Conservation (phyloP, 92 coral and sea anemone genomes). For the Epizoanthus fatuus region DNA sequence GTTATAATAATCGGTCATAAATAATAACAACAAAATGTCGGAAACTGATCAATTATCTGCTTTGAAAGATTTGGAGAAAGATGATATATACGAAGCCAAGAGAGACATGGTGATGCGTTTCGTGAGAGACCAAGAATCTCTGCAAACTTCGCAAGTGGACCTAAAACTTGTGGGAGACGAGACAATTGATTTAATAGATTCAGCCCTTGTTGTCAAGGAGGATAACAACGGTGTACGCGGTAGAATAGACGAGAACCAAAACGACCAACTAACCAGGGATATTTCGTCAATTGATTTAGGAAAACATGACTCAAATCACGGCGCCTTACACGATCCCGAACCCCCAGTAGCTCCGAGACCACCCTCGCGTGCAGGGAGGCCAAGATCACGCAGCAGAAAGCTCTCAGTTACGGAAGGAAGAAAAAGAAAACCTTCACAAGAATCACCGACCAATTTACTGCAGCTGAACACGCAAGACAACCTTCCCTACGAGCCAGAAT, state of each 20-base stretch:
- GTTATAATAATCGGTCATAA: slow-evolving; percentile 3
- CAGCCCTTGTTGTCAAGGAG: slow-evolving; percentile 76
- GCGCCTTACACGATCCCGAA: not conserved
- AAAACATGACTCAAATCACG: not conserved
- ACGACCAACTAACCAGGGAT: slow-evolving; percentile 7
- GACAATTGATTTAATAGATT: slow-evolving; percentile 93
- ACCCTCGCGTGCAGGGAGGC: slow-evolving; percentile 21
- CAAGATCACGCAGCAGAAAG: slow-evolving; percentile 31
- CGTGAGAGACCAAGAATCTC: slow-evolving; percentile 91
- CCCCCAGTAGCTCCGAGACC: not conserved
- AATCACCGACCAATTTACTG: not conserved
- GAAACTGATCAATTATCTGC: slow-evolving; percentile 23
- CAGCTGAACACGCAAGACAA: not conserved
- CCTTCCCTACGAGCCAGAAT: not conserved
- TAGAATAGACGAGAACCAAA: slow-evolving; percentile 12
- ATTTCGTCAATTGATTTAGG: slow-evolving; percentile 33
- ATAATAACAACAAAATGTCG: slow-evolving; percentile 19
- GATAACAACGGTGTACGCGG: slow-evolving; percentile 35
- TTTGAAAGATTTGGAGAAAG: slow-evolving; percentile 65
- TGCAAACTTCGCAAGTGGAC: slow-evolving; percentile 92
- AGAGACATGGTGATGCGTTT: slow-evolving; percentile 91
- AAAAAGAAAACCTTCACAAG: slow-evolving; percentile 17
- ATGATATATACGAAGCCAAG: slow-evolving; percentile 77
- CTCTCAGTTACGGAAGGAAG: slow-evolving; percentile 2
- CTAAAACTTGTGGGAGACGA: slow-evolving; percentile 85